Conservation (phyloP, 2,113 vertebrate genomes). For the Pipa parva region DNA sequence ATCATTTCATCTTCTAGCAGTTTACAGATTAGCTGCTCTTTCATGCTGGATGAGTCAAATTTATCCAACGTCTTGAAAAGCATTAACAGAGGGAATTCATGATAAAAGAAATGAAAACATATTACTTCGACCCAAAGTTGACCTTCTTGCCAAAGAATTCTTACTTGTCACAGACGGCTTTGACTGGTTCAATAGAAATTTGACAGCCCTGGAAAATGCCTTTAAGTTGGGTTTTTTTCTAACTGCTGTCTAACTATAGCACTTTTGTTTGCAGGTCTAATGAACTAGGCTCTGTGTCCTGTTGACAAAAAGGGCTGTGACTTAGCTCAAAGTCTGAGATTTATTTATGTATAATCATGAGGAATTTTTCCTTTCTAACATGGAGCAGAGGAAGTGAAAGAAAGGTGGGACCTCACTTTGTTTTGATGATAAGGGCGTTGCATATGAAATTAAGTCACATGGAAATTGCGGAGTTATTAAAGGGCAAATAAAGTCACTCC, state of each 20-base stretch:
- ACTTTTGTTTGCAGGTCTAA: slow-evolving; percentile 47
- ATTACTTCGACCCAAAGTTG: slow-evolving; percentile 28
- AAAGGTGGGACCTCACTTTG: slow-evolving; percentile 21
- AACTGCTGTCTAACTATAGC: slow-evolving; percentile 36
- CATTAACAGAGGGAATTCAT: slow-evolving; percentile 38
- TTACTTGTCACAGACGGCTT: slow-evolving; percentile 25
- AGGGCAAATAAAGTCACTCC: too few species aligned
- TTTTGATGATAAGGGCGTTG: too few species aligned
- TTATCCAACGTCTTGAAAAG: slow-evolving; percentile 46
- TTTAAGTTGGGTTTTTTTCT: slow-evolving; percentile 25
- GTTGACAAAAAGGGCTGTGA: slow-evolving; percentile 49
- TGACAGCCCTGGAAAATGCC: slow-evolving; percentile 43
- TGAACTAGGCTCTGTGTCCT: slow-evolving; percentile 43
- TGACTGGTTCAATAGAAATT: slow-evolving; percentile 44
- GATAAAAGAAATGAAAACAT: slow-evolving; percentile 41
- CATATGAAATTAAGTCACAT: too few species aligned
- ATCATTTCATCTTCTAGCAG: slow-evolving; percentile 30
- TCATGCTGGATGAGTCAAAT: slow-evolving; percentile 51
- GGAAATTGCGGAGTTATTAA: too few species aligned
- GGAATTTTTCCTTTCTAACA: too few species aligned
- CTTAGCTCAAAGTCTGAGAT: slow-evolving; percentile 35
- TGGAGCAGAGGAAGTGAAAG: too few species aligned
- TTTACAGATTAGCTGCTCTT: slow-evolving; percentile 51
- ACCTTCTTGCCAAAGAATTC: slow-evolving; percentile 43
- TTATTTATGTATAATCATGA: slow-evolving; percentile 16